A percentile compares a stretch with the other conserved stretches of the same genome.
phyloP scores from a whole-genome alignment of 2,797 vertebrate species.

The Notoglanidium macrostoma region DNA sequence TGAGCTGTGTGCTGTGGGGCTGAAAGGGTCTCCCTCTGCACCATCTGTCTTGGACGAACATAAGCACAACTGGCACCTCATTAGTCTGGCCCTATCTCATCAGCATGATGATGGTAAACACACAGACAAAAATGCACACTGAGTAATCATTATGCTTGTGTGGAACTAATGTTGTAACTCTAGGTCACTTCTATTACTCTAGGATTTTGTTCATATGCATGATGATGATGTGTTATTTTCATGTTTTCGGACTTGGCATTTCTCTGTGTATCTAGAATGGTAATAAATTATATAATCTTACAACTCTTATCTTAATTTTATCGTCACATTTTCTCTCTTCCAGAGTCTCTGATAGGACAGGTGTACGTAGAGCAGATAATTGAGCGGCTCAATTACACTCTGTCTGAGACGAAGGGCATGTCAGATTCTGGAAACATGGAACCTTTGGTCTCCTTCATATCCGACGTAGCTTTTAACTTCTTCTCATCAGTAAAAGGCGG shows the following conservation, averaged over 20 bases:
- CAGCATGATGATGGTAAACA: slow-evolving; percentile 81
- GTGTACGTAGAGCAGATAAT: slow-evolving; percentile 88
- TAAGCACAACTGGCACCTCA: slow-evolving; percentile 84
- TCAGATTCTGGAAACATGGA: slow-evolving; percentile 87
- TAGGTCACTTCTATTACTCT: not conserved
- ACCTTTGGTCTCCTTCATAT: slow-evolving; percentile 89
- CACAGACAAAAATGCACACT: not conserved
- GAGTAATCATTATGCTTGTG: not conserved
- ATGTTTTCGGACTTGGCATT: not conserved
- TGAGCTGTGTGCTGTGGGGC: slow-evolving; percentile 79
- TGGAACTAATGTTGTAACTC: not conserved
- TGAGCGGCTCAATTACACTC: slow-evolving; percentile 86
- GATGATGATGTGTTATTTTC: not conserved
- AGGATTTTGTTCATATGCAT: too few species aligned
- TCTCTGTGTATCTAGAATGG: not conserved
- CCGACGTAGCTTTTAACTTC: slow-evolving; percentile 89
- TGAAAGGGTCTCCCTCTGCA: slow-evolving; percentile 57
- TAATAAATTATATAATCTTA: not conserved
- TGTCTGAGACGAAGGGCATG: slow-evolving; percentile 85
- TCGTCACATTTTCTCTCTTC: not conserved
- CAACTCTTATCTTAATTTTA: not conserved
- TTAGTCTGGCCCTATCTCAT: slow-evolving; percentile 89
- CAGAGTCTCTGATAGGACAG: slow-evolving; percentile 89
- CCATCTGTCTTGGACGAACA: slow-evolving; percentile 62
- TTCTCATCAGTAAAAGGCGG: slow-evolving; percentile 89